phyloP scores from a whole-genome alignment of 2,797 vertebrate species.

The Enteromius fasciolatus region DNA sequence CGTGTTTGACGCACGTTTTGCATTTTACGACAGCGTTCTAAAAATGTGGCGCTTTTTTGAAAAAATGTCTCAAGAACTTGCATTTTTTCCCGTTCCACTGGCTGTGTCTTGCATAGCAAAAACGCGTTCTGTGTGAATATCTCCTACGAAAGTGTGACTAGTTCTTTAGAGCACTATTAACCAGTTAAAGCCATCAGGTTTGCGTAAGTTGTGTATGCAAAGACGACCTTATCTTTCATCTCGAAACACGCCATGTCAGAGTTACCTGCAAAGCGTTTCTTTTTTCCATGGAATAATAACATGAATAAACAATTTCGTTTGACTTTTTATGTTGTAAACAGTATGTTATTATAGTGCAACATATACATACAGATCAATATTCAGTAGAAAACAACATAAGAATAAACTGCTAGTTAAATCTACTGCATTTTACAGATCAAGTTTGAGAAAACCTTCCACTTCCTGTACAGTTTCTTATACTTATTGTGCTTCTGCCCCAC shows the following conservation, averaged over 20 bases:
- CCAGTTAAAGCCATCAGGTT: not conserved
- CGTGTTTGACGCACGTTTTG: not conserved
- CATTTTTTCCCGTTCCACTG: not conserved
- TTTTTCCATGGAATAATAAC: conserved; percentile 24
- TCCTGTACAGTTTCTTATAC: conserved; percentile 8
- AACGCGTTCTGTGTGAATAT: not conserved
- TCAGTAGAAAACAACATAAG: conserved; percentile 42
- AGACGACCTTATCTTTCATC: not conserved
- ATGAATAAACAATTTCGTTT: conserved; percentile 17
- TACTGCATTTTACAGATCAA: conserved; percentile 34
- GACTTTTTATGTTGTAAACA: conserved; percentile 50
- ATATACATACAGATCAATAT: conserved; percentile 52
- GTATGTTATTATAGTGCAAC: conserved; percentile 43
- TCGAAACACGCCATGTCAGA: not conserved
- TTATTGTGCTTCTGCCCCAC: conserved; percentile 50
- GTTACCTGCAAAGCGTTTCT: not conserved
- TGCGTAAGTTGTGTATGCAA: not conserved
- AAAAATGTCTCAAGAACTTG: not conserved
- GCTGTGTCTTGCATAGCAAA: not conserved
- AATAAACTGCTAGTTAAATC: conserved; percentile 23
- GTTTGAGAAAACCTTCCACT: conserved; percentile 20
- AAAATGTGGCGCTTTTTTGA: not conserved
- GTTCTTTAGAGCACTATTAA: conserved; percentile 10
- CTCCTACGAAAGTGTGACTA: not conserved
- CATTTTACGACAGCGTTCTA: not conserved